These are phyloP conservation scores for Acanthopagrus latus DNA, from an alignment of 2,797 vertebrate species.

Conservation along the genomic window DNA sequence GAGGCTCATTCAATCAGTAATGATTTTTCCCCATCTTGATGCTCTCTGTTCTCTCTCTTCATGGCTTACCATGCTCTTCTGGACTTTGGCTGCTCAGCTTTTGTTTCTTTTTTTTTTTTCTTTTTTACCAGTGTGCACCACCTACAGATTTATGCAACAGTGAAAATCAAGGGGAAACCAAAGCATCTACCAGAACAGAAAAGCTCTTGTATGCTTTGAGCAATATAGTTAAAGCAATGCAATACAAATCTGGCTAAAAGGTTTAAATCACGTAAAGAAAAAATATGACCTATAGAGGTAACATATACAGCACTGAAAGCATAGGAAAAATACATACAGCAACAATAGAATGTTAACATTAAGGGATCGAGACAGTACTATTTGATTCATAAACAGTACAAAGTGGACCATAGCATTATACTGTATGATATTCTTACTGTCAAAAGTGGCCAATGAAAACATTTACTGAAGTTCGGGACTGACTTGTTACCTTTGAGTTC, in stretches of 20 bases:
- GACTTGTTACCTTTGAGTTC: constrained; percentile 25
- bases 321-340: background rate
- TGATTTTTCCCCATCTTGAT: constrained; percentile 77
- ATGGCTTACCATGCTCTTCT: constrained; percentile 44
- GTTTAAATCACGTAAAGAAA: background rate
- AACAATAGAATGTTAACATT: background rate
- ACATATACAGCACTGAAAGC: background rate
- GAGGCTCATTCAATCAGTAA: constrained; percentile 86
- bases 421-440: background rate
- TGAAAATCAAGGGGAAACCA: constrained; percentile 36
- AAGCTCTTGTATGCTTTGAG: background rate
- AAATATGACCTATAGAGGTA: background rate
- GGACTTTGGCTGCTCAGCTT: constrained; percentile 57
- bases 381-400: background rate
- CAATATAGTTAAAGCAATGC: background rate
- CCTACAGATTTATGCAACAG: constrained; percentile 61
- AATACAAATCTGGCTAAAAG: constrained; percentile 1
- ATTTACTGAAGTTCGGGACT: background rate
- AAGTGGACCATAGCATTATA: no score
- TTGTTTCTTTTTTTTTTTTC: constrained; percentile 11
- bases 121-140: constrained; percentile 33
- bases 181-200: constrained; percentile 18
- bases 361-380: background rate
- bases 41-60: constrained; percentile 68
- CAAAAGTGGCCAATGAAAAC: background rate